Conservation (phyloP, 2,888 invertebrate genomes). For the Spialia ferax region DNA sequence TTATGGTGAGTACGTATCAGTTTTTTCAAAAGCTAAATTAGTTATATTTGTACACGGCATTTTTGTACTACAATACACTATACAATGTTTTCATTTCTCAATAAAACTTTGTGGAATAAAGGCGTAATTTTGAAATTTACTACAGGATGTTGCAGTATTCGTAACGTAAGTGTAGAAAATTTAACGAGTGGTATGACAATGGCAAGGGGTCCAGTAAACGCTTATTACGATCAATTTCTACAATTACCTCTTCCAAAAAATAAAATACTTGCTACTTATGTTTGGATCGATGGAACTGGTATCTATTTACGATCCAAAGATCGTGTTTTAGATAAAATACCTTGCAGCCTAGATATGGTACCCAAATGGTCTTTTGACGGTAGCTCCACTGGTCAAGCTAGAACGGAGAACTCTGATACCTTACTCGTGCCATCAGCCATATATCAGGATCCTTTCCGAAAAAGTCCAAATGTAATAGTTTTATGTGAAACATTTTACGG, state of each 20-base stretch:
- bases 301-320: slow-evolving; percentile 90
- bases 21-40: background rate
- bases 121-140: background rate
- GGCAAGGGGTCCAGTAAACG: slow-evolving; percentile 54
- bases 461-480: slow-evolving; percentile 94
- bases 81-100: slow-evolving; percentile 11
- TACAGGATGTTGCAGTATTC: background rate
- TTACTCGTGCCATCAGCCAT: slow-evolving; percentile 95
- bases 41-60: background rate
- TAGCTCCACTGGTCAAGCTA: slow-evolving; percentile 96
- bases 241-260: slow-evolving; percentile 84
- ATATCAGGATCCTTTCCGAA: slow-evolving; percentile 96
- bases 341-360: slow-evolving; percentile 77
- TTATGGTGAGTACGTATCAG: background rate
- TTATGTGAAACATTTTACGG: slow-evolving; percentile 94
- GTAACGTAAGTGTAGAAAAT: slow-evolving; percentile 50
- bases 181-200: slow-evolving; percentile 53
- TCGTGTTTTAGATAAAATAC: slow-evolving; percentile 87
- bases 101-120: slow-evolving; percentile 9
- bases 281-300: slow-evolving; percentile 94
- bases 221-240: slow-evolving; percentile 63
- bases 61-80: background rate
- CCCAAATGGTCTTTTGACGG: slow-evolving; percentile 98
- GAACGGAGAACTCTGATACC: slow-evolving; percentile 94
- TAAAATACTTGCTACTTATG: slow-evolving; percentile 89